Percentiles rank a stretch among this genome's conserved stretches.
These are phyloP conservation scores for Barbus barbus DNA, from an alignment of 2,113 vertebrate genomes.

Conservation along the genomic window DNA sequence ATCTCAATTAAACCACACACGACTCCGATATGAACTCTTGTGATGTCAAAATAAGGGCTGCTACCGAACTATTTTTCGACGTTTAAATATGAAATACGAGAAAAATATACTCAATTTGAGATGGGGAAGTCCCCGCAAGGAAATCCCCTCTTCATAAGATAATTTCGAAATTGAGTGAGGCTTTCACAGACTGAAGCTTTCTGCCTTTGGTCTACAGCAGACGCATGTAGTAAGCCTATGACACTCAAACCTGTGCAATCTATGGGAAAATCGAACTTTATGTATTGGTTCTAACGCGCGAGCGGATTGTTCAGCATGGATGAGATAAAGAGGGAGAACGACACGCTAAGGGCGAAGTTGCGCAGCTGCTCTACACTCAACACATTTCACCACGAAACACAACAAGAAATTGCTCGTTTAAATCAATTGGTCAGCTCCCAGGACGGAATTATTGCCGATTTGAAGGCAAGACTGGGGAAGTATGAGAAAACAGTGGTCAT, in stretches of 20 bases:
- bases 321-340: constrained; percentile 68
- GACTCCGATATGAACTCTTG: constrained; percentile 40
- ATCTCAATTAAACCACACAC: background rate
- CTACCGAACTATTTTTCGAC: constrained; percentile 9
- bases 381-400: constrained; percentile 82
- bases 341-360: constrained; percentile 65
- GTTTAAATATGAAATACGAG: constrained; percentile 54
- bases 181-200: constrained; percentile 25
- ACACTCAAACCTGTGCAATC: background rate
- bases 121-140: constrained; percentile 49
- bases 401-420: constrained; percentile 77
- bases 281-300: background rate
- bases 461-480: constrained; percentile 71
- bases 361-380: constrained; percentile 80
- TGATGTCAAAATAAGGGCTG: constrained; percentile 25
- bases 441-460: constrained; percentile 78
- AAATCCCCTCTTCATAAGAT: constrained; percentile 56
- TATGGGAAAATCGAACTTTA: constrained; percentile 14
- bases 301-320: constrained; percentile 64
- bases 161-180: constrained; percentile 56
- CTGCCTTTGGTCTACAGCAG: constrained; percentile 15
- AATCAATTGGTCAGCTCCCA: constrained; percentile 76
- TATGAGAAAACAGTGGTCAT: constrained; percentile 67
- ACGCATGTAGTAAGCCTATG: background rate
- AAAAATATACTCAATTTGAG: constrained; percentile 46